Evolutionary conservation across 92 coral and sea anemone species (phyloP).

Genomic region (Nematostella vectensis): DNA sequence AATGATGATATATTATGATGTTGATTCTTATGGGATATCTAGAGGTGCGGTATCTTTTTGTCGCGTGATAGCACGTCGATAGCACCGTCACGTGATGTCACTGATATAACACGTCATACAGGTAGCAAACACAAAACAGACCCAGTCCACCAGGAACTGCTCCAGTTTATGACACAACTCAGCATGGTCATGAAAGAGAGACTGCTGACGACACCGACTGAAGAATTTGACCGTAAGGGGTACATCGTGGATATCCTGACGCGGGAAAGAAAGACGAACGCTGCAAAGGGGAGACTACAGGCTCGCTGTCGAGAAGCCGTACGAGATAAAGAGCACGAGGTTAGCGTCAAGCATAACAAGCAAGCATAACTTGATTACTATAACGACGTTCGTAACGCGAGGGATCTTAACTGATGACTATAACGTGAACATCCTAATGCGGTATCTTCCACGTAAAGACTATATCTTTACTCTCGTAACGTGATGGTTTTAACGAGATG

Average conservation of each 20-base stretch:
- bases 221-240: slow-evolving; percentile 48
- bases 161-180: slow-evolving; percentile 45
- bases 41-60: too few relatives aligned
- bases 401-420: not conserved
- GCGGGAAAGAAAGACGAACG: slow-evolving; percentile 71
- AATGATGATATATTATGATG: too few relatives aligned
- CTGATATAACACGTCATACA: too few relatives aligned
- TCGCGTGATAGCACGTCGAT: too few relatives aligned
- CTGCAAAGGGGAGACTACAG: slow-evolving; percentile 56
- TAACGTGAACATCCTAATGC: not conserved
- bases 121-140: not conserved
- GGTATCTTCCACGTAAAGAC: too few relatives aligned
- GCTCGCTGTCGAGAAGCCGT: slow-evolving; percentile 53
- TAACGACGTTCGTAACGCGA: not conserved
- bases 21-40: too few relatives aligned
- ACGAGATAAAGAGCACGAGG: slow-evolving; percentile 72
- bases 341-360: slow-evolving; percentile 11
- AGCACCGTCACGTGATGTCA: too few relatives aligned
- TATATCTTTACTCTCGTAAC: too few relatives aligned
- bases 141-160: slow-evolving; percentile 27
- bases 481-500: too few relatives aligned
- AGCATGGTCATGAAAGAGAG: slow-evolving; percentile 62
- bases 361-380: not conserved
- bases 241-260: slow-evolving; percentile 57
- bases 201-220: slow-evolving; percentile 72